Evolutionary conservation across 2,888 invertebrate genomes (phyloP).

Genomic region (Taphrorychus bicolor): DNA sequence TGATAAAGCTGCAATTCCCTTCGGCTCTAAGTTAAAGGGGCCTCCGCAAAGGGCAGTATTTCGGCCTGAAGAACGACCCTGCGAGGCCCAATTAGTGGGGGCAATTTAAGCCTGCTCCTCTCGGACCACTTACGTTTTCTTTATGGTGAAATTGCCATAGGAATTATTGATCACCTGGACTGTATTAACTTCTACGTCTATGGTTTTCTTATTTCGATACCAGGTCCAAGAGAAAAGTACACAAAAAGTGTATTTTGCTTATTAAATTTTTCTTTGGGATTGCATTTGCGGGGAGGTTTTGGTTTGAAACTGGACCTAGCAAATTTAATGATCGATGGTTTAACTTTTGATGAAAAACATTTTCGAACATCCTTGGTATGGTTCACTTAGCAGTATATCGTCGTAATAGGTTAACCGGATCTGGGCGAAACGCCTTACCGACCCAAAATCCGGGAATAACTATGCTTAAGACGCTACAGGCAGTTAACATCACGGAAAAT

Average conservation of each 20-base stretch:
- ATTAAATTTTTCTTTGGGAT: no score
- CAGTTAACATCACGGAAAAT: constrained; percentile 39
- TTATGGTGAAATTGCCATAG: constrained; percentile 35
- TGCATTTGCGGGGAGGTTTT: no score
- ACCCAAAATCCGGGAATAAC: constrained; percentile 39
- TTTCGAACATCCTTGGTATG: constrained; percentile 7
- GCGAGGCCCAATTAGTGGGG: constrained; percentile 51
- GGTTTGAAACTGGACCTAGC: background rate
- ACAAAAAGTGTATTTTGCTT: no score
- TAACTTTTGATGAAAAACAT: no score
- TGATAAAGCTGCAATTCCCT: constrained; percentile 32
- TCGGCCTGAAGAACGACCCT: constrained; percentile 52
- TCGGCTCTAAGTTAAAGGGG: constrained; percentile 28
- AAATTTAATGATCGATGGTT: no score
- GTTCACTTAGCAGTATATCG: constrained; percentile 41
- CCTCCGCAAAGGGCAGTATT: constrained; percentile 34
- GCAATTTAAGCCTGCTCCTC: constrained; percentile 42
- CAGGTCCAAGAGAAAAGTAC: background rate
- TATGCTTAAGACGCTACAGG: constrained; percentile 39
- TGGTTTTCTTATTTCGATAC: background rate
- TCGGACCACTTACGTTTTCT: constrained; percentile 40
- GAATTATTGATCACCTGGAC: constrained; percentile 36
- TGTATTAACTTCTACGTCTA: background rate
- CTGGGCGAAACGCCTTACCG: constrained; percentile 17
- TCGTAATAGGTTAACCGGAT: constrained; percentile 35